Percentiles rank a stretch among this genome's conserved stretches.
Conservation (phyloP, 2,113 vertebrate genomes). For the Ictalurus furcatus region DNA sequence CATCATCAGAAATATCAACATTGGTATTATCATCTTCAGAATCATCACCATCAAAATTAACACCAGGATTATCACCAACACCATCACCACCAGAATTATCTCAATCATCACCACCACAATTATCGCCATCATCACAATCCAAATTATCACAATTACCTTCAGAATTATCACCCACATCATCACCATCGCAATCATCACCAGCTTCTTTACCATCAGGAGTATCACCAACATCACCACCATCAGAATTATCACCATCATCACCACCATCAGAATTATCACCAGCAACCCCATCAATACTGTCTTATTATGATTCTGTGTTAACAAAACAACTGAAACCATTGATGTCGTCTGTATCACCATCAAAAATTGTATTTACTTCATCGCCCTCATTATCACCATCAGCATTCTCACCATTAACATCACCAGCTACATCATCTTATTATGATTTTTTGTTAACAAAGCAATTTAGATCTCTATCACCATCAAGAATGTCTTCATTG, state of each 20-base stretch:
- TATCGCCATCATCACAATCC: background rate
- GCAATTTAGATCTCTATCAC: background rate
- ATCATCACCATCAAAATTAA: background rate
- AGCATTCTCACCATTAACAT: background rate
- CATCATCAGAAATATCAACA: background rate
- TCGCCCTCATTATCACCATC: background rate
- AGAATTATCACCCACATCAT: background rate
- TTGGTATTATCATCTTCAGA: background rate
- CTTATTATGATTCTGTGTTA: background rate
- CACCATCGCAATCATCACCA: background rate
- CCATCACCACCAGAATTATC: background rate
- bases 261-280: background rate
- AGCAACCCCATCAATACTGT: background rate
- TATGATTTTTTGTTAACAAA: background rate
- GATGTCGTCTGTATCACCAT: conserved; percentile 27
- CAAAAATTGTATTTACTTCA: conserved; percentile 5
- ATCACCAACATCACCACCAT: background rate
- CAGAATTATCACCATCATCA: background rate
- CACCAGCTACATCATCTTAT: background rate
- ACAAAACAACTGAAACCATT: background rate
- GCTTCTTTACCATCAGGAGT: background rate
- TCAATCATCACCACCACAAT: background rate
- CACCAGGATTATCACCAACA: background rate
- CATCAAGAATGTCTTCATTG: background rate
- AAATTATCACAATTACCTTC: background rate